Evolutionary conservation across 2,113 vertebrate species (phyloP).

Genomic region (Tympanuchus pallidicinctus): DNA sequence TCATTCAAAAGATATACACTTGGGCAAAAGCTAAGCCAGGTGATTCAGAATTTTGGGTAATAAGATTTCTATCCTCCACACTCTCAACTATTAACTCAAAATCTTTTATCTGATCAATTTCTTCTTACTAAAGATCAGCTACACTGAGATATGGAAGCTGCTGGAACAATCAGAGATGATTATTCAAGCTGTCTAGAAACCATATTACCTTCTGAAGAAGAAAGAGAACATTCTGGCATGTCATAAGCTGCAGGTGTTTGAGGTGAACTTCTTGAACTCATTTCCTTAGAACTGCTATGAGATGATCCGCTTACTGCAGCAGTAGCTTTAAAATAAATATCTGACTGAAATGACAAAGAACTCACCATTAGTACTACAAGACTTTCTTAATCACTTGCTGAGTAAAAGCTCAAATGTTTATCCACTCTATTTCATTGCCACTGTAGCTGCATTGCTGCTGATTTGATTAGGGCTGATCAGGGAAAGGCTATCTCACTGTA

Average conservation of each 20-base stretch:
- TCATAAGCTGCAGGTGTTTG: constrained; percentile 91
- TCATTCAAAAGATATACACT: not conserved
- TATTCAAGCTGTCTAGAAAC: not conserved
- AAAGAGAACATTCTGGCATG: constrained; percentile 85
- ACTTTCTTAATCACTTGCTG: not conserved
- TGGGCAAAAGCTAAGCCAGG: not conserved
- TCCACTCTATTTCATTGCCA: not conserved
- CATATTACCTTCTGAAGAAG: constrained; percentile 88
- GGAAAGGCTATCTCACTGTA: not conserved
- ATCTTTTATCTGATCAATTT: not conserved
- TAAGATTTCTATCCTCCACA: not conserved
- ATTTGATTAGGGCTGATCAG: not conserved
- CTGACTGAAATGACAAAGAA: constrained; percentile 84
- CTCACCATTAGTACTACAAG: not conserved
- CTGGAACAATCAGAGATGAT: not conserved
- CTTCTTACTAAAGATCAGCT: not conserved
- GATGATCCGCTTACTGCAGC: constrained; percentile 86
- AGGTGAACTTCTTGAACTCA: constrained; percentile 89
- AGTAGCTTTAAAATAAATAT: constrained; percentile 95
- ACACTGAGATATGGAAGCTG: not conserved
- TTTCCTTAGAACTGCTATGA: constrained; percentile 89
- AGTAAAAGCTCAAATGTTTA: not conserved
- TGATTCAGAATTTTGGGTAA: not conserved
- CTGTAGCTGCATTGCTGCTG: not conserved
- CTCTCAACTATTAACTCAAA: not conserved